phyloP scores from a whole-genome alignment of 2,113 vertebrate species.

The Brevimyrus niger region DNA sequence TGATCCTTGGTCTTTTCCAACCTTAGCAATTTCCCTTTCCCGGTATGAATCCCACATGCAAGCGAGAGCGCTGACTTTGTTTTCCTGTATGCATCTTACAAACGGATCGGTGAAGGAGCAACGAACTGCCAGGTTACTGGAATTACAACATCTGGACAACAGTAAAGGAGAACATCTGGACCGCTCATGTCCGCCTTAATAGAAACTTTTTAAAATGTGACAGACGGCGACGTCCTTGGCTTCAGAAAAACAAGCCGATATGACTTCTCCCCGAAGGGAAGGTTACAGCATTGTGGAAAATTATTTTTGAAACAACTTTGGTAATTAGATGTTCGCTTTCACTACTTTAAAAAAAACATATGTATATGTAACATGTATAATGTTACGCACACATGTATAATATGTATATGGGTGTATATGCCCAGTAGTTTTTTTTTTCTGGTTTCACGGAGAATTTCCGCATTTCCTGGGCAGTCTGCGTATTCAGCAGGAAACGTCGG shows the following conservation, averaged over 20 bases:
- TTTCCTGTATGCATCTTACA: conserved; percentile 19
- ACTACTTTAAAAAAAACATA: not conserved
- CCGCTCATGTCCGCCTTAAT: not conserved
- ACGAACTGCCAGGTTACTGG: conserved; percentile 14
- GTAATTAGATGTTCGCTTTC: not conserved
- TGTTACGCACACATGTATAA: not conserved
- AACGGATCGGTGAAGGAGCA: conserved; percentile 2
- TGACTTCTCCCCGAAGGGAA: not conserved
- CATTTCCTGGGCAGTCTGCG: not conserved
- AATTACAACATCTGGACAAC: conserved; percentile 13
- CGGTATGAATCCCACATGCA: conserved; percentile 35
- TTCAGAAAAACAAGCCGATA: not conserved
- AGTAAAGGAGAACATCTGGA: conserved; percentile 5
- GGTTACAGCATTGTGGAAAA: not conserved
- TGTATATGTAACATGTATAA: not conserved
- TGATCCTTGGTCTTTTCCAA: conserved; percentile 17
- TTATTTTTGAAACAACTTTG: not conserved
- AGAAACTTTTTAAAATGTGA: not conserved
- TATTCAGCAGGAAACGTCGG: not conserved
- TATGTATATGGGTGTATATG: not conserved
- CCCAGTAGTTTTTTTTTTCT: not conserved
- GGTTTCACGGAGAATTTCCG: not conserved
- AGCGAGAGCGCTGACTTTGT: conserved; percentile 23
- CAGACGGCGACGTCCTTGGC: not conserved
- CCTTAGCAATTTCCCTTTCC: conserved; percentile 34